Conservation (phyloP, 2,888 invertebrate genomes). For the Dione juno region DNA sequence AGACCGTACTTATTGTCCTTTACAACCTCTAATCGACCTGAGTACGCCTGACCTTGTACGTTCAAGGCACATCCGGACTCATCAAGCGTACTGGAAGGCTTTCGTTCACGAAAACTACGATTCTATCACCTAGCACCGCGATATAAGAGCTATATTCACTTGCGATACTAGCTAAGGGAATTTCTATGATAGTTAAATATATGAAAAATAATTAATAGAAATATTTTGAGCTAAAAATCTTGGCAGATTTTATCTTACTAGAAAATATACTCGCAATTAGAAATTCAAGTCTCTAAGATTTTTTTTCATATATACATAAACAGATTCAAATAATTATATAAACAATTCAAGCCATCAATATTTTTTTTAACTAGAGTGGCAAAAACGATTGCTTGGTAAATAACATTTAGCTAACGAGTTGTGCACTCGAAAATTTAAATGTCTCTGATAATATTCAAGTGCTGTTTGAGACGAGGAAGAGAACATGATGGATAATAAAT, state of each 20-base stretch:
- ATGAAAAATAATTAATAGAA: slow-evolving; percentile 17
- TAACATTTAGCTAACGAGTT: slow-evolving; percentile 39
- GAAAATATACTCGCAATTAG: background rate
- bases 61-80: slow-evolving; percentile 76
- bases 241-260: background rate
- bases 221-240: background rate
- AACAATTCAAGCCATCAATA: slow-evolving; percentile 17
- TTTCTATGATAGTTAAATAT: slow-evolving; percentile 24
- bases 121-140: slow-evolving; percentile 17
- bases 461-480: slow-evolving; percentile 44
- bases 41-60: slow-evolving; percentile 64
- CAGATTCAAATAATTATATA: background rate
- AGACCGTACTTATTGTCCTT: slow-evolving; percentile 67
- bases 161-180: background rate
- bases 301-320: background rate
- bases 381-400: slow-evolving; percentile 45
- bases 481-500: slow-evolving; percentile 16
- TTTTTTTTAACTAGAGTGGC: slow-evolving; percentile 38
- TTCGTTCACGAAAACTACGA: slow-evolving; percentile 37
- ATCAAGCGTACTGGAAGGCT: slow-evolving; percentile 53
- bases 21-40: slow-evolving; percentile 70
- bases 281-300: background rate
- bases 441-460: slow-evolving; percentile 42
- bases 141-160: slow-evolving; percentile 25
- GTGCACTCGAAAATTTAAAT: slow-evolving; percentile 44